These are phyloP conservation scores for Drosophila lini DNA, from an alignment of 1,140 invertebrate species.

Conservation along the genomic window DNA sequence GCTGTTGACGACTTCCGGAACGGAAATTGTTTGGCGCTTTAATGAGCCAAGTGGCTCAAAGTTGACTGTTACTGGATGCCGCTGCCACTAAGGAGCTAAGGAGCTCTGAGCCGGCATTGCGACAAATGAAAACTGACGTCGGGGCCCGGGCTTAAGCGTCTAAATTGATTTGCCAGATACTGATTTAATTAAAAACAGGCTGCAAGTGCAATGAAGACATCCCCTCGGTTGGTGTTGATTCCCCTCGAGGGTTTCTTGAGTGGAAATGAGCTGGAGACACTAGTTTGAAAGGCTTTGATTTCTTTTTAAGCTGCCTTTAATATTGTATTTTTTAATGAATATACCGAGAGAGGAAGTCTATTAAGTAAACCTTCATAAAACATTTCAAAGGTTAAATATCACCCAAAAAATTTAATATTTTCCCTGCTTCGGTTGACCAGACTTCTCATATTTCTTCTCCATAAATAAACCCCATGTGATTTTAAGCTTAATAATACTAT, in stretches of 20 bases:
- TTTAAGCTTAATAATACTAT: constrained; percentile 11
- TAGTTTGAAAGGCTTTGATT: not conserved
- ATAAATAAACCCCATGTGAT: not conserved
- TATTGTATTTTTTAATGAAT: not conserved
- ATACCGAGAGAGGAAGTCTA: too few species aligned
- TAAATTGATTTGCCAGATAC: constrained; percentile 65
- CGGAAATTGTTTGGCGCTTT: constrained; percentile 68
- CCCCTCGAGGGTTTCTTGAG: not conserved
- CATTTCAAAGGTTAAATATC: not conserved
- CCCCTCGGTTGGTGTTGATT: constrained; percentile 5
- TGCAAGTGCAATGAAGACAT: constrained; percentile 52
- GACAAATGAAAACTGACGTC: constrained; percentile 51
- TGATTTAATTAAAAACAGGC: constrained; percentile 72
- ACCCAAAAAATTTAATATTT: not conserved
- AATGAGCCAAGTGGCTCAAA: constrained; percentile 58
- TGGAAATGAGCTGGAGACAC: not conserved
- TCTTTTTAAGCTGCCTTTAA: not conserved
- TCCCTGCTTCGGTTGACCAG: not conserved
- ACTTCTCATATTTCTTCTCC: too few species aligned
- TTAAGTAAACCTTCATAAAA: not conserved
- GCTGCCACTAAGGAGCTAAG: constrained; percentile 29
- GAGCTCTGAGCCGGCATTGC: constrained; percentile 11
- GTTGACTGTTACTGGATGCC: constrained; percentile 13
- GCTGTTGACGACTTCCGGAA: constrained; percentile 52
- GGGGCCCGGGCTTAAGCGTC: constrained; percentile 15